Conservation (phyloP, 2,888 invertebrate species). For the Pelosia muscerda region DNA sequence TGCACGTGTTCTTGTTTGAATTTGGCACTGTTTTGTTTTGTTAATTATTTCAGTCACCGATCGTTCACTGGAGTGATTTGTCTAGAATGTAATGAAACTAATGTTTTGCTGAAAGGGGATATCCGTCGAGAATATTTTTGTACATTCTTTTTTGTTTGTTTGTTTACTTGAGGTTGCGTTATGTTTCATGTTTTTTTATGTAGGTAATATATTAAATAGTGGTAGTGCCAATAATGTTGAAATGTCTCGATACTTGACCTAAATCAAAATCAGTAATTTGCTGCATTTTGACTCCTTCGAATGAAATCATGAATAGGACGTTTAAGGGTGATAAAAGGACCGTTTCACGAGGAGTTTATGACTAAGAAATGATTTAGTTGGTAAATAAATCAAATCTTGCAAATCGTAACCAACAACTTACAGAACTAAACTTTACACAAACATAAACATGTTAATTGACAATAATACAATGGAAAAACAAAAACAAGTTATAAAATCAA, state of each 20-base stretch:
- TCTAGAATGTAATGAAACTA: neutral
- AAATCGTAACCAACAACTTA: too few species aligned
- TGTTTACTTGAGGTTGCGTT: neutral
- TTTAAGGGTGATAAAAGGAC: too few species aligned
- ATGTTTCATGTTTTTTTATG: neutral
- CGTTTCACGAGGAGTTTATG: too few species aligned
- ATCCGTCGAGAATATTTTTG: neutral
- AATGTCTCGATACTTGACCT: neutral
- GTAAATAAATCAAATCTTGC: too few species aligned
- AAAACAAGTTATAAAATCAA: too few species aligned
- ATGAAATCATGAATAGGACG: too few species aligned
- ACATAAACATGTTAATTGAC: too few species aligned
- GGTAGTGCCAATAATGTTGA: neutral
- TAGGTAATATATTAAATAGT: neutral
- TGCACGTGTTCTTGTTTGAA: neutral
- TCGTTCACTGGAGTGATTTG: neutral
- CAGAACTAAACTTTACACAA: too few species aligned
- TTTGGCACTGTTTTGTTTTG: neutral
- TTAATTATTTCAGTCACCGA: neutral
- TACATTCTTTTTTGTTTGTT: slow-evolving; percentile 8
- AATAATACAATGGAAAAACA: too few species aligned
- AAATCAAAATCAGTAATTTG: too few species aligned
- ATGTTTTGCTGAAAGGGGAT: slow-evolving; percentile 5
- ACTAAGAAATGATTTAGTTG: too few species aligned
- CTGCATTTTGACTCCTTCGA: too few species aligned